A percentile compares a stretch with the other conserved stretches of the same genome.
Evolutionary conservation across 2,888 invertebrate species (phyloP).

Genomic region (Pomacea canaliculata): DNA sequence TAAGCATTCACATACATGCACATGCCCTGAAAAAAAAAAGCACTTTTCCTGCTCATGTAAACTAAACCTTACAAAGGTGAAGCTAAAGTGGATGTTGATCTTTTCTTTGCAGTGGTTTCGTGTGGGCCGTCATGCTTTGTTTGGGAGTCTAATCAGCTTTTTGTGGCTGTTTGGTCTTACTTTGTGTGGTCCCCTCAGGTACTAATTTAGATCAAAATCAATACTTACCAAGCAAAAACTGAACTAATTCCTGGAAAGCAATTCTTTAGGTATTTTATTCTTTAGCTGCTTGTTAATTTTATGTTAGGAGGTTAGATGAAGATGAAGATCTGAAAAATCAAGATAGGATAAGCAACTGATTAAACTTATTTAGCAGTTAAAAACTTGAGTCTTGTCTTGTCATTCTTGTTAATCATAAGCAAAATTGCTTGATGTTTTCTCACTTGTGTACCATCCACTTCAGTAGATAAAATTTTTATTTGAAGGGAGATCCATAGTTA

Average conservation of each 20-base stretch:
- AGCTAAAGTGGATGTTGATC: neutral
- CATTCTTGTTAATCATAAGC: no score
- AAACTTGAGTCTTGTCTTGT: no score
- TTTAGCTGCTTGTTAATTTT: neutral
- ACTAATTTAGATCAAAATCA: slow-evolving; percentile 23
- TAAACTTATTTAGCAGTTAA: no score
- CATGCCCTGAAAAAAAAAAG: neutral
- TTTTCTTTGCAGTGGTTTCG: slow-evolving; percentile 66
- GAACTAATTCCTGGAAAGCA: neutral
- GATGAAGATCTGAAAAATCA: no score
- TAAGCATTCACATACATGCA: neutral
- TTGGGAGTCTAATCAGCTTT: slow-evolving; percentile 69
- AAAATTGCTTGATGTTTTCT: no score
- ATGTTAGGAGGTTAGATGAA: neutral
- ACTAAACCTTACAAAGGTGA: neutral
- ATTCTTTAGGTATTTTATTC: neutral
- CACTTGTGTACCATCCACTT: no score
- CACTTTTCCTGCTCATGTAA: neutral
- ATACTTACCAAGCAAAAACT: neutral
- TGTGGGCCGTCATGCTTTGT: slow-evolving; percentile 67
- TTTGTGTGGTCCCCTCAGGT: slow-evolving; percentile 72
- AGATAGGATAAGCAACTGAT: no score
- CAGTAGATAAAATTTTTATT: no score
- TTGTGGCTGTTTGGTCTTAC: slow-evolving; percentile 74
- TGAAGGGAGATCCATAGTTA: no score